Base-by-base conservation (phyloP, 2,113 vertebrate species). In the Paramisgurnus dabryanus region DNA sequence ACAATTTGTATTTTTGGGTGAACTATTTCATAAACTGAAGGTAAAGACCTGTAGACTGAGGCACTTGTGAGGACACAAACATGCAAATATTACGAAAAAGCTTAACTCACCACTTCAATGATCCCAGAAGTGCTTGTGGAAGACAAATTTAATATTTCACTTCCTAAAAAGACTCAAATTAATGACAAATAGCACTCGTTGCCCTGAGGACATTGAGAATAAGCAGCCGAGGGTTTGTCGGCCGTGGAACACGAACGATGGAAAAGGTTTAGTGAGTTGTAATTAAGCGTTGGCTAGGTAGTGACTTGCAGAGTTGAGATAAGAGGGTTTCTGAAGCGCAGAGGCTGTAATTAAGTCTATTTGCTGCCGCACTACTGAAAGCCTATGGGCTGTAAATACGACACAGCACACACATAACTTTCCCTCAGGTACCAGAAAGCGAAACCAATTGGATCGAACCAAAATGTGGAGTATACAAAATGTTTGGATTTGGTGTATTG, bases 271-370 rank as follows among this genome's bases (percentile, higher is more conserved):
- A 82, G 80, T 89, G 87, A 84, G 83, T 87, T 83, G 82, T 91
- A 90, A 92, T 91, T 85, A 92, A 89, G 91, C 88, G 89, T 87
- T 86, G 85, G 84, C 83, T 91, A 87, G 87, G 88, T 88, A 81
- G 89, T 87, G 90, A 92, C 91, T 90, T 90, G 91, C 89, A 90
- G 89, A 89, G 88, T 88, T 90, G 85, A 90, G 91, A 93, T 92
- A 92, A 90, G 87, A 77, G 84, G 71, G 75, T 88, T 83, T 79
- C 85, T 84, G 85, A 84, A 91, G 88, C 84, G 82, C 57, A 88
- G 86, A 89, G 85, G 86, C 87, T 90, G 90, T 89, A 89, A 92
- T 93, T 92, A 91, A 85, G 83, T 87, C 82, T 88, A 89, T 92
- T 93, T 91, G 88, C 89, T 70, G 74, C 87, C 67, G 68, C 82